Conservation (phyloP, 2,113 vertebrate species). For the Elachura formosa region DNA sequence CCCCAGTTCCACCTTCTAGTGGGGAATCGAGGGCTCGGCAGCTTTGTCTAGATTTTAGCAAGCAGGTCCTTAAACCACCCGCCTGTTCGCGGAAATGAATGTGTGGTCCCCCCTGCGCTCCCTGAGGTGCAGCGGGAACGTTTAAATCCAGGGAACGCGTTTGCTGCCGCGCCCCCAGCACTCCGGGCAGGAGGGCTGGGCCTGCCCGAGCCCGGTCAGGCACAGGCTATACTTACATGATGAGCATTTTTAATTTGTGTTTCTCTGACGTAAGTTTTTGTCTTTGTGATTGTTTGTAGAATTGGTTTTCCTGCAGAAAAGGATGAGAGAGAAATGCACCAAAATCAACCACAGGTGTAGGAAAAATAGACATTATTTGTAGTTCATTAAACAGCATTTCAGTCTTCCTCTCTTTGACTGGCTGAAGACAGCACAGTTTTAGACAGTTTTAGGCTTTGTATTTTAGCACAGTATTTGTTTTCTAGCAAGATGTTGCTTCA, state of each 20-base stretch:
- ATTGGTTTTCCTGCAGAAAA: conserved; percentile 90
- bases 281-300: conserved; percentile 99
- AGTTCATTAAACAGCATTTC: background rate
- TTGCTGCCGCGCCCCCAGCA: background rate
- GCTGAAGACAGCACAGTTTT: background rate
- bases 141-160: fast-evolving
- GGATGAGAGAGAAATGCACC: background rate
- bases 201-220: background rate
- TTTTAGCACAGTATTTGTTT: background rate
- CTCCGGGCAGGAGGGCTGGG: background rate
- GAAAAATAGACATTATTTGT: fast-evolving
- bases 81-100: fast-evolving
- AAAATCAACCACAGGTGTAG: background rate
- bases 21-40: background rate
- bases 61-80: background rate
- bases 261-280: conserved; percentile 98
- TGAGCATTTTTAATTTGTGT: conserved; percentile 86
- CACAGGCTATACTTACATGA: conserved; percentile 68
- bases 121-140: background rate
- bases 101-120: background rate
- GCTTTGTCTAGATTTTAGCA: background rate
- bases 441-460: background rate
- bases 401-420: background rate
- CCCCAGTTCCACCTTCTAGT: background rate
- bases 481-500: background rate